Evolutionary conservation across 2,797 vertebrate genomes (phyloP).

Genomic region (Poliocrania exsul): DNA sequence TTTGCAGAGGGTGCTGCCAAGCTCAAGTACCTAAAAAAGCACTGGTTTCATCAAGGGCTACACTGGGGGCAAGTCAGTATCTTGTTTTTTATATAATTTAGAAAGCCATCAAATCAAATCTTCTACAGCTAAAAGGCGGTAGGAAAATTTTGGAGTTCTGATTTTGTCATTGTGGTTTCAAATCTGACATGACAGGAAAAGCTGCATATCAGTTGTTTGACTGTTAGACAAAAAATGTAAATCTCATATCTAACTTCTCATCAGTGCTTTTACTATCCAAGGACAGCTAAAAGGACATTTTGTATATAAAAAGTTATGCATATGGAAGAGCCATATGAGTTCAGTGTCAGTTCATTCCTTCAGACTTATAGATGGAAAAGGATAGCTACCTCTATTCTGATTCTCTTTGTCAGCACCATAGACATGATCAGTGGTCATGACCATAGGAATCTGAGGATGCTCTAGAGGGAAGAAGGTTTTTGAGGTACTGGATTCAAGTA

Average conservation of each 20-base stretch:
- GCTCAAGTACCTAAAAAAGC: neutral
- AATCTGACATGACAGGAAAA: neutral
- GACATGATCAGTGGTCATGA: fast-evolving
- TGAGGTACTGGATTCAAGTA: neutral
- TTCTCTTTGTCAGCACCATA: neutral
- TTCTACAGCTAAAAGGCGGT: neutral
- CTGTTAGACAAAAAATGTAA: neutral
- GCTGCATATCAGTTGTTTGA: neutral
- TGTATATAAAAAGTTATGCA: neutral
- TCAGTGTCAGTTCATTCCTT: neutral
- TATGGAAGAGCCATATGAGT: neutral
- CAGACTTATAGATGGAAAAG: neutral
- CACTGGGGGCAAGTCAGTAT: neutral
- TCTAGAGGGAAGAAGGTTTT: neutral
- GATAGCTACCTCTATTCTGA: neutral
- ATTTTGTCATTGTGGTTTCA: neutral
- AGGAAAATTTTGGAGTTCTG: neutral
- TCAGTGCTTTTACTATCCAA: neutral
- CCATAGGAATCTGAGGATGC: neutral
- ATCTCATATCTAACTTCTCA: neutral
- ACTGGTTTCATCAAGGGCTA: neutral
- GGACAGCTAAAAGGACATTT: neutral
- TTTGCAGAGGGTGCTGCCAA: neutral
- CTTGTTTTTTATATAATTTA: neutral
- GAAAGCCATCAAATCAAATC: neutral